phyloP scores from a whole-genome alignment of 1,140 invertebrate genomes.

The Nebria ingens region DNA sequence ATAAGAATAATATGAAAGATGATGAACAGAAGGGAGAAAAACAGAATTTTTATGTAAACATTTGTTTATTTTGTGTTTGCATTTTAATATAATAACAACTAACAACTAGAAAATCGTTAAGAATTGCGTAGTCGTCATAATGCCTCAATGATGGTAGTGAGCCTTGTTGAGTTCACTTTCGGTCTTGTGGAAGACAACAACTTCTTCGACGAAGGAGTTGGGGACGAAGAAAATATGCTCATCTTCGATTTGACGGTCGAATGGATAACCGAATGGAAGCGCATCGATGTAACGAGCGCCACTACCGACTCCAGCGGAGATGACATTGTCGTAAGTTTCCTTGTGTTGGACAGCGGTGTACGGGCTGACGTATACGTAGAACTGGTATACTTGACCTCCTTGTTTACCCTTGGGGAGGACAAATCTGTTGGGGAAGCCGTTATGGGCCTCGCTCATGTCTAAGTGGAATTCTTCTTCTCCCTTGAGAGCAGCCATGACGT shows the following conservation, averaged over 20 bases:
- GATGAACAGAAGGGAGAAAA: background rate
- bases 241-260: constrained; percentile 34
- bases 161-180: constrained; percentile 31
- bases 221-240: constrained; percentile 34
- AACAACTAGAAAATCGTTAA: background rate
- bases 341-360: constrained; percentile 31
- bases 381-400: constrained; percentile 46
- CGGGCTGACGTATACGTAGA: constrained; percentile 47
- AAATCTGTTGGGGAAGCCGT: constrained; percentile 48
- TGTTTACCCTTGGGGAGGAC: constrained; percentile 49
- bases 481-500: constrained; percentile 41
- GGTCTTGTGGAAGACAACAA: constrained; percentile 42
- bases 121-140: background rate
- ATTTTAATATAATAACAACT: background rate
- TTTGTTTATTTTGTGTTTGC: background rate
- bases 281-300: constrained; percentile 36
- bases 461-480: constrained; percentile 37
- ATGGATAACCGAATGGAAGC: constrained; percentile 38
- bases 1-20: background rate
- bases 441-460: constrained; percentile 39
- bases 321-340: constrained; percentile 23
- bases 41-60: background rate
- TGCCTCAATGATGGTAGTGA: background rate
- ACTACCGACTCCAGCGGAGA: constrained; percentile 29
- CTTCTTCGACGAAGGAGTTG: constrained; percentile 35